These are phyloP conservation scores for Catajapyx aquilonaris DNA, from an alignment of 1,140 invertebrate genomes.

Conservation along the genomic window DNA sequence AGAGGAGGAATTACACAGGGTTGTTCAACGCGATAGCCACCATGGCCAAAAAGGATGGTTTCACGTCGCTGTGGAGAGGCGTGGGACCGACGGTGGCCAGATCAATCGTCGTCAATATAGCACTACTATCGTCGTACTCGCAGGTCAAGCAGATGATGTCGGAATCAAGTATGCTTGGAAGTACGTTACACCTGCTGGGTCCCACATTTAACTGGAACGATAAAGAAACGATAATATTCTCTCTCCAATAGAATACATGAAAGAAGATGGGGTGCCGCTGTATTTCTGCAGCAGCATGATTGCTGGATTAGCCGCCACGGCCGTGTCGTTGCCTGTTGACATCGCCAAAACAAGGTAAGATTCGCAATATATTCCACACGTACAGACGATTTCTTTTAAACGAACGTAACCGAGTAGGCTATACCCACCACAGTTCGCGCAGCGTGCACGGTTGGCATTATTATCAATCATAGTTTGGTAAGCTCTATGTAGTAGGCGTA, in stretches of 20 bases:
- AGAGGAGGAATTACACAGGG: constrained; percentile 47
- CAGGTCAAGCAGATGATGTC: constrained; percentile 40
- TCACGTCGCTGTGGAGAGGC: constrained; percentile 46
- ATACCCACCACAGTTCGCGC: no score
- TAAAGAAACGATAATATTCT: no score
- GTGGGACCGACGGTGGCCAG: constrained; percentile 25
- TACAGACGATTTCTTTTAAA: no score
- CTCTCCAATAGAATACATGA: no score
- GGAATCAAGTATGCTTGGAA: constrained; percentile 21
- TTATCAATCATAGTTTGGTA: no score
- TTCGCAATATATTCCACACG: not conserved
- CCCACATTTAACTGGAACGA: no score
- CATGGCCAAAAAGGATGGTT: constrained; percentile 46
- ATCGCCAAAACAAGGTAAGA: constrained; percentile 88
- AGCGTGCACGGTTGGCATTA: no score
- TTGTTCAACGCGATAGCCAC: constrained; percentile 45
- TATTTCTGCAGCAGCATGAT: constrained; percentile 83
- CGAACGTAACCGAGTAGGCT: no score
- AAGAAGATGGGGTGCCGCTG: constrained; percentile 32
- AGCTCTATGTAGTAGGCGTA: no score
- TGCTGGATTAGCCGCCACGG: constrained; percentile 86
- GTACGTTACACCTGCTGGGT: no score
- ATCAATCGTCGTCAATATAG: constrained; percentile 53
- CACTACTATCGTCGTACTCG: constrained; percentile 56
- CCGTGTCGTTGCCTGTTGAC: constrained; percentile 94